Percentiles rank a stretch among this genome's conserved stretches.
phyloP scores from a whole-genome alignment of 2,113 vertebrate genomes.

The Crotalus helleri region DNA sequence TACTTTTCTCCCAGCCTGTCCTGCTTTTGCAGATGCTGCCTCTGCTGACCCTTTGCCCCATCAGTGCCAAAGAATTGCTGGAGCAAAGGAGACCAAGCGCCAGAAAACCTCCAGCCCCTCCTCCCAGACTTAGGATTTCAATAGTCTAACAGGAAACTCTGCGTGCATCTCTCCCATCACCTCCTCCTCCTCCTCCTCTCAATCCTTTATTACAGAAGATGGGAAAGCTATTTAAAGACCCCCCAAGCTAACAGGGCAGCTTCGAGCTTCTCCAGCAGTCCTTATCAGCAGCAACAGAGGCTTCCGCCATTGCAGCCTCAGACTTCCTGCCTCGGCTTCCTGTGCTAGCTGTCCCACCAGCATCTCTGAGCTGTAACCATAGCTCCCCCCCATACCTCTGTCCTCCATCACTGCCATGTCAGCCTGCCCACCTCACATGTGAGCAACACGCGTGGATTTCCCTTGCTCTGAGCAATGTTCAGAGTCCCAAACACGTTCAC shows the following conservation, averaged over 20 bases:
- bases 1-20: neutral
- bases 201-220: neutral
- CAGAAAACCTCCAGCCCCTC: neutral
- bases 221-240: conserved; percentile 28
- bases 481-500: neutral
- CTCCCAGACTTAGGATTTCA: neutral
- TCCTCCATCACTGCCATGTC: neutral
- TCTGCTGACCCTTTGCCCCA: neutral
- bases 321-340: conserved; percentile 24
- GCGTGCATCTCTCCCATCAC: neutral
- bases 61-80: neutral
- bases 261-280: neutral
- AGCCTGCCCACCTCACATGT: neutral
- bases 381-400: neutral
- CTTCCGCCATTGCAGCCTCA: conserved; percentile 26
- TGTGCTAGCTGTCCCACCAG: conserved; percentile 25
- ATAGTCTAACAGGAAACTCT: conserved; percentile 5
- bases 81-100: neutral
- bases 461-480: no score
- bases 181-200: neutral
- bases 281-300: conserved; percentile 28
- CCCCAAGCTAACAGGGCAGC: neutral
- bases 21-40: neutral
- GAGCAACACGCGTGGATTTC: neutral
- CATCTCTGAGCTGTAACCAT: neutral